Conservation (phyloP, 2,888 invertebrate species). For the Mantis religiosa region DNA sequence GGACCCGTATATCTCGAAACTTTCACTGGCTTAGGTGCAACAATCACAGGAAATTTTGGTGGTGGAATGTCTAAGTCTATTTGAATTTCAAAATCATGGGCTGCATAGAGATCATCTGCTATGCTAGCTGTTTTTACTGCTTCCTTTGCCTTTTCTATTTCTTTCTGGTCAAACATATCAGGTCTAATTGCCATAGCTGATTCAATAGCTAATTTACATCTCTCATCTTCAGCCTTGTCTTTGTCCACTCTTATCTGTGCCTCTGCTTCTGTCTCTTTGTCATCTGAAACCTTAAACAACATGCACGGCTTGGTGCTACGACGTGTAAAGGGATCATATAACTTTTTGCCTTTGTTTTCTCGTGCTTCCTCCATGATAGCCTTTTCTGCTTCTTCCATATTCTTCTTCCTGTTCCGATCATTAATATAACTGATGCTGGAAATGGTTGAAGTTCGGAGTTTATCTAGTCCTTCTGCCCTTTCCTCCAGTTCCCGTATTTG, state of each 20-base stretch:
- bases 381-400: too few relatives aligned
- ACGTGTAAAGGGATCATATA: conserved; percentile 87
- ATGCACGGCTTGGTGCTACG: conserved; percentile 84
- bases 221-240: conserved; percentile 24
- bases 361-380: too few relatives aligned
- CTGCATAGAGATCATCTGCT: conserved; percentile 51
- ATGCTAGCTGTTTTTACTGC: conserved; percentile 25
- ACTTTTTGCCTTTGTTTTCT: conserved; percentile 69
- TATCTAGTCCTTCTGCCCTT: too few relatives aligned
- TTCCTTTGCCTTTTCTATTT: conserved; percentile 36
- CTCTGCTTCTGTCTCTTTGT: too few relatives aligned
- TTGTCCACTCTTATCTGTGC: too few relatives aligned
- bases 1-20: conserved; percentile 76
- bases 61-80: conserved; percentile 85
- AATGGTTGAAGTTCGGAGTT: too few relatives aligned
- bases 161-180: conserved; percentile 27
- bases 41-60: conserved; percentile 65
- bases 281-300: conserved; percentile 72
- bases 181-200: conserved; percentile 32
- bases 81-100: conserved; percentile 93
- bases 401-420: too few relatives aligned
- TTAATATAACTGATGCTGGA: too few relatives aligned
- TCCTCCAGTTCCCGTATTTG: too few relatives aligned
- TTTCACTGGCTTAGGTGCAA: conserved; percentile 69
- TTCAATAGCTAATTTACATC: conserved; percentile 21